phyloP scores from a whole-genome alignment of 2,888 invertebrate species.

The Thymelicus sylvestris region DNA sequence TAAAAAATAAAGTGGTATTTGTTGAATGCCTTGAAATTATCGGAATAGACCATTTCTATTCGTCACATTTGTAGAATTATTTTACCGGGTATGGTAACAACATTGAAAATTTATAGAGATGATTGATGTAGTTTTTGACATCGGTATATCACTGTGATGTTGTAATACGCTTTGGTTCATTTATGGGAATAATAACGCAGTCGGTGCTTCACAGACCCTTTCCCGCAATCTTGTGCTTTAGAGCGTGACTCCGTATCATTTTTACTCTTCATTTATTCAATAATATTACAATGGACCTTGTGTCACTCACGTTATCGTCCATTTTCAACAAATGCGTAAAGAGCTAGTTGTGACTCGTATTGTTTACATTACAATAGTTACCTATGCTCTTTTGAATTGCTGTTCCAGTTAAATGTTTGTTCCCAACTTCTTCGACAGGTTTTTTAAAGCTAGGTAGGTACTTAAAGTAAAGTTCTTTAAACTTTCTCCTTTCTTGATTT shows the following conservation, averaged over 20 bases:
- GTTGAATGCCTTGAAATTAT: constrained; percentile 5
- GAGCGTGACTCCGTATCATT: constrained; percentile 66
- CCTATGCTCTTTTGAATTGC: constrained; percentile 14
- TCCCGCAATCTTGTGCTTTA: constrained; percentile 57
- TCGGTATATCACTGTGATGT: constrained; percentile 29
- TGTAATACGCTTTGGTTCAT: constrained; percentile 36
- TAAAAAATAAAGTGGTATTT: background rate
- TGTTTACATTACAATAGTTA: constrained; percentile 40
- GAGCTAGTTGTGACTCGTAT: constrained; percentile 21
- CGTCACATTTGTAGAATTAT: background rate
- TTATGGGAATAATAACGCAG: background rate
- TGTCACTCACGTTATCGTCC: constrained; percentile 30
- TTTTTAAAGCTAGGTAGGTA: constrained; percentile 1
- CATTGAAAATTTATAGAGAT: too few species aligned
- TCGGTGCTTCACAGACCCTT: constrained; percentile 51
- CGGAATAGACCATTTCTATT: background rate
- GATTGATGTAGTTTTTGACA: background rate
- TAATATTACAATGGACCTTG: constrained; percentile 46
- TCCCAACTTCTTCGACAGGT: constrained; percentile 3
- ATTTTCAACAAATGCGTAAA: constrained; percentile 20
- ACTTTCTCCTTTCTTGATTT: background rate
- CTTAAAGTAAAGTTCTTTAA: background rate
- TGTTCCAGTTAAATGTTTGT: constrained; percentile 19
- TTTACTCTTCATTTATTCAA: constrained; percentile 42
- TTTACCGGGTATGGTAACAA: background rate